phyloP scores from a whole-genome alignment of 2,113 vertebrate genomes.

The Tiliqua scincoides region DNA sequence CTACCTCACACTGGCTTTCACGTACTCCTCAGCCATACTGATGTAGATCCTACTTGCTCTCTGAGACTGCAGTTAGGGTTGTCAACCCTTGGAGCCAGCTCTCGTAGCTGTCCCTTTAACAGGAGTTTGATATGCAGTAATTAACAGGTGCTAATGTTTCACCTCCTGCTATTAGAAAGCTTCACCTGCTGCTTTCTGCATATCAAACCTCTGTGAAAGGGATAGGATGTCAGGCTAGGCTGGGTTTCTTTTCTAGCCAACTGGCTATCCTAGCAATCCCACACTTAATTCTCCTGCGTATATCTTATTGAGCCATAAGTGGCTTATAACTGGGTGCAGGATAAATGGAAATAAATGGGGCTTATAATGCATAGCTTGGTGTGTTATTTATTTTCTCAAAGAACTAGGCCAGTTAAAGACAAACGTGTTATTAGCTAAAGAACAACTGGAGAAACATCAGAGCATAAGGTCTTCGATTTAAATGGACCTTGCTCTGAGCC shows the following conservation, averaged over 20 bases:
- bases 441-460: not conserved
- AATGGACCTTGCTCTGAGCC: not conserved
- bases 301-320: too few relatives aligned
- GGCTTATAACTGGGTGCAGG: not conserved
- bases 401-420: not conserved
- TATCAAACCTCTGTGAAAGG: too few relatives aligned
- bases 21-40: not conserved
- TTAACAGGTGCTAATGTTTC: too few relatives aligned
- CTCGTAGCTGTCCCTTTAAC: too few relatives aligned
- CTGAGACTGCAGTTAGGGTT: not conserved
- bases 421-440: not conserved
- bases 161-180: too few relatives aligned
- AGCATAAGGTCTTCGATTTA: not conserved
- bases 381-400: not conserved
- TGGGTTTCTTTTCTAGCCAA: too few relatives aligned
- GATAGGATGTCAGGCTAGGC: too few relatives aligned
- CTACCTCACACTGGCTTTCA: too few relatives aligned
- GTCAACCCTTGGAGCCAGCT: too few relatives aligned
- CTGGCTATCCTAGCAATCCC: not conserved
- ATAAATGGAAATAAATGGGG: not conserved
- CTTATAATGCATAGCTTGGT: not conserved
- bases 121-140: too few relatives aligned
- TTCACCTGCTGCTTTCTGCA: too few relatives aligned
- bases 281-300: not conserved
- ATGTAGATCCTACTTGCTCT: not conserved